These are phyloP conservation scores for Neomorphus geoffroyi DNA, from an alignment of 2,797 vertebrate species.

Conservation along the genomic window DNA sequence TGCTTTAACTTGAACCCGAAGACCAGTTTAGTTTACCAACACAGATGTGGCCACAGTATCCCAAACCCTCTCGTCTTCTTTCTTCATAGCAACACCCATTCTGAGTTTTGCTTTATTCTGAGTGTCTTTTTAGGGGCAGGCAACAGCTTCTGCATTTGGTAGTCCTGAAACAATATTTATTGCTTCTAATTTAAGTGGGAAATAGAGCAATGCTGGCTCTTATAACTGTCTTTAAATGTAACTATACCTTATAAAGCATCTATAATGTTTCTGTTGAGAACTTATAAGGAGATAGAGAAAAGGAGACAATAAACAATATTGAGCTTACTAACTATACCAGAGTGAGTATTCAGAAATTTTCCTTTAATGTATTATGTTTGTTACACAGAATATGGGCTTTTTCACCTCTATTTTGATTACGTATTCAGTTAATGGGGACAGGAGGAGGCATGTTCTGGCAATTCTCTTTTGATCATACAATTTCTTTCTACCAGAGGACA, in stretches of 20 bases:
- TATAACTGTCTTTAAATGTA: neutral
- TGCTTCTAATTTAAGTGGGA: neutral
- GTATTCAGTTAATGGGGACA: neutral
- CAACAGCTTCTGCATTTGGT: neutral
- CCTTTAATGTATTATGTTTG: fast-evolving
- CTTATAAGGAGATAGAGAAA: neutral
- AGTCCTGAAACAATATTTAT: neutral
- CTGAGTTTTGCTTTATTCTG: neutral
- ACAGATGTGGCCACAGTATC: neutral
- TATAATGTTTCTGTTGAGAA: neutral
- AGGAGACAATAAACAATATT: neutral
- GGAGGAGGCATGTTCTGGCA: neutral
- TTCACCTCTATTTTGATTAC: neutral
- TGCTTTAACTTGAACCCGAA: too few species aligned
- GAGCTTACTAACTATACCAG: neutral
- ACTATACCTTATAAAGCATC: neutral
- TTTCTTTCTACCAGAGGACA: neutral
- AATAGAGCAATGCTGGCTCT: neutral
- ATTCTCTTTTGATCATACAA: neutral
- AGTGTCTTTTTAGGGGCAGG: neutral
- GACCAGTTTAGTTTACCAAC: neutral
- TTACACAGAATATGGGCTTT: neutral
- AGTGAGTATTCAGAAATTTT: neutral
- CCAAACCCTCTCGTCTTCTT: neutral
- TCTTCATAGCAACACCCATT: neutral